phyloP scores from a whole-genome alignment of 2,113 vertebrate genomes.

The Sprattus sprattus region DNA sequence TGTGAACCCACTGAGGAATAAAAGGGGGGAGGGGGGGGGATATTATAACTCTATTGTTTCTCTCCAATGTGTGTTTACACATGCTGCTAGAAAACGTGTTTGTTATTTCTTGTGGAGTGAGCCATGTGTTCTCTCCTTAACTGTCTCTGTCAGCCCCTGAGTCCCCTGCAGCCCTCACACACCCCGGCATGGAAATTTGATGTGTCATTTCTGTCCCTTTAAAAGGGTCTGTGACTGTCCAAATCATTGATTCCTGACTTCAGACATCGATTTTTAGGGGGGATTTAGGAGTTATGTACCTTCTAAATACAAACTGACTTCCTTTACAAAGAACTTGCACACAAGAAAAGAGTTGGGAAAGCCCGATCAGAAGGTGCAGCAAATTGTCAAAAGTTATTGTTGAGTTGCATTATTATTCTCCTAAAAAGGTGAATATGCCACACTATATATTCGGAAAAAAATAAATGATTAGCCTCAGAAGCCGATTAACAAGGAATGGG shows the following conservation, averaged over 20 bases:
- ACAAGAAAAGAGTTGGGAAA: neutral
- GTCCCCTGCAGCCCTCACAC: neutral
- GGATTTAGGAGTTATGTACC: neutral
- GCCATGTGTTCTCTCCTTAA: neutral
- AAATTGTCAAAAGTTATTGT: constrained; percentile 9
- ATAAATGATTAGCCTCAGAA: constrained; percentile 8
- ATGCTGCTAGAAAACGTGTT: neutral
- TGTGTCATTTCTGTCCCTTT: neutral
- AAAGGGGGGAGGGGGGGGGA: no score
- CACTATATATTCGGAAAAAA: neutral
- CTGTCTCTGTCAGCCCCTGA: neutral
- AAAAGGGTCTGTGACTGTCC: neutral
- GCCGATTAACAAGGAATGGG: neutral
- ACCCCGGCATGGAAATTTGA: neutral
- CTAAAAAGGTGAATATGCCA: neutral
- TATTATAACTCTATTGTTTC: neutral
- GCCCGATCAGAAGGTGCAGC: neutral
- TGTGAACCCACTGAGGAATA: no score
- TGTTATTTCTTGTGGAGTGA: neutral
- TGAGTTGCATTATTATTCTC: neutral
- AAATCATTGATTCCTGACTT: constrained; percentile 16
- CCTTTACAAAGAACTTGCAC: neutral
- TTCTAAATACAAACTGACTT: constrained; percentile 10
- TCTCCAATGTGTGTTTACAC: neutral
- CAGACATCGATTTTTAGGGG: neutral